A percentile compares a stretch with the other conserved stretches of the same genome.
These are phyloP conservation scores for Drosophila demipolita DNA, from an alignment of 2,888 invertebrate species.

Conservation along the genomic window DNA sequence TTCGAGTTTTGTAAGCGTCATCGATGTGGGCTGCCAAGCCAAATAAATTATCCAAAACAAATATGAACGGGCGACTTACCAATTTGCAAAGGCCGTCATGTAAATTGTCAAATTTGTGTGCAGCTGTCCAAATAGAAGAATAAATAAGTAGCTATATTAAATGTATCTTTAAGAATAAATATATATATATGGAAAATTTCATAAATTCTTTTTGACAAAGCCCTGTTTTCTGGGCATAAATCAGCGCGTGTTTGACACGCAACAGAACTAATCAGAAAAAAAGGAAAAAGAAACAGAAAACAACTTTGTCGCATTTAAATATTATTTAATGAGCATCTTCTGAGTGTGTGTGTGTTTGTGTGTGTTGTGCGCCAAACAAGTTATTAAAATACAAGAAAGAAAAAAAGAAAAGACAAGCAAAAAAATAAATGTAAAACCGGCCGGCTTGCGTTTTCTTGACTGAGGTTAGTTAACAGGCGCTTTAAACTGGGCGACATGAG, in stretches of 20 bases:
- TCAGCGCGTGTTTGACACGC: constrained; percentile 60
- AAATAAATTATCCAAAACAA: constrained; percentile 10
- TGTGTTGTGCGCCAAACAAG: constrained; percentile 43
- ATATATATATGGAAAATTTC: constrained; percentile 32
- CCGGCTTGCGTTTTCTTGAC: constrained; percentile 55
- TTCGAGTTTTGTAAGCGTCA: constrained; percentile 44
- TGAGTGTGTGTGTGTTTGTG: constrained; percentile 12
- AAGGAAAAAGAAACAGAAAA: constrained; percentile 8
- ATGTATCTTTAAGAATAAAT: constrained; percentile 34
- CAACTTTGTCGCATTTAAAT: constrained; percentile 65
- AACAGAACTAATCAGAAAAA: constrained; percentile 47
- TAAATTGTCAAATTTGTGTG: constrained; percentile 22
- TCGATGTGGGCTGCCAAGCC: constrained; percentile 47
- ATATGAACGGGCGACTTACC: constrained; percentile 40
- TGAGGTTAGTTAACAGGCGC: constrained; percentile 50
- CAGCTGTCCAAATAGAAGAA: constrained; percentile 43
- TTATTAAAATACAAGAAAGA: constrained; percentile 38
- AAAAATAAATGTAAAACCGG: constrained; percentile 38
- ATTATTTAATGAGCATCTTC: constrained; percentile 61
- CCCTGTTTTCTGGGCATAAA: constrained; percentile 41
- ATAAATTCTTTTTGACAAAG: constrained; percentile 46
- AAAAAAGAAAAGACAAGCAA: not conserved
- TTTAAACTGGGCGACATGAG: constrained; percentile 20
- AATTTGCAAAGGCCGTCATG: constrained; percentile 28
- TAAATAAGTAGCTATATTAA: constrained; percentile 11